phyloP scores from a whole-genome alignment of 2,888 invertebrate species.

The Lasioglossum villosulum region DNA sequence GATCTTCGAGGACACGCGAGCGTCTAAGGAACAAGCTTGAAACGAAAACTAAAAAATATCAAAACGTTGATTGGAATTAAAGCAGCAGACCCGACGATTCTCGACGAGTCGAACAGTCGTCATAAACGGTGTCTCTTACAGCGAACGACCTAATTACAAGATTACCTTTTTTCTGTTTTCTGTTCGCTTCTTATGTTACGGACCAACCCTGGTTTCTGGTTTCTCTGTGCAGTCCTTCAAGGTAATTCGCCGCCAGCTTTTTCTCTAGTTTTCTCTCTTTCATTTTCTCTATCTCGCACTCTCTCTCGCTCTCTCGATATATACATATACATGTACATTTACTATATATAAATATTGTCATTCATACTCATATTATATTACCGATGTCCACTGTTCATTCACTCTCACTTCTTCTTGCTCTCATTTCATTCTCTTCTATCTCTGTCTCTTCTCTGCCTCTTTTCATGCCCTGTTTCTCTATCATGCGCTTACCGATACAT shows the following conservation, averaged over 20 bases:
- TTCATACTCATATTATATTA: slow-evolving; percentile 35
- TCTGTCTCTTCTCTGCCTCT: slow-evolving; percentile 30
- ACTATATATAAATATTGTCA: slow-evolving; percentile 32
- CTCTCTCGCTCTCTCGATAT: neutral
- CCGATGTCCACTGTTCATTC: neutral
- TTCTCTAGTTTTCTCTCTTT: slow-evolving; percentile 68
- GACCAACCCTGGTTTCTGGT: slow-evolving; percentile 83
- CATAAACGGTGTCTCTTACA: slow-evolving; percentile 70
- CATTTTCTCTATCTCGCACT: slow-evolving; percentile 37
- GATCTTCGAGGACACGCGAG: slow-evolving; percentile 6
- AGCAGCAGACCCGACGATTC: neutral
- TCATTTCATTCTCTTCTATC: slow-evolving; percentile 29
- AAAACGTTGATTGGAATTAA: slow-evolving; percentile 25
- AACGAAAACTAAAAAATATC: slow-evolving; percentile 9
- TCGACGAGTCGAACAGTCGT: slow-evolving; percentile 45
- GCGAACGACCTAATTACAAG: slow-evolving; percentile 79
- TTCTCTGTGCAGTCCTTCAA: slow-evolving; percentile 84
- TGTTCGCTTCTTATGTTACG: slow-evolving; percentile 84
- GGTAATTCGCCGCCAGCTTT: slow-evolving; percentile 81
- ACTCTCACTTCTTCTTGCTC: slow-evolving; percentile 37
- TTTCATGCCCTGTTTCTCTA: slow-evolving; percentile 45
- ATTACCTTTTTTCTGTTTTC: slow-evolving; percentile 83
- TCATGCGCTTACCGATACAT: slow-evolving; percentile 61
- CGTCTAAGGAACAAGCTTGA: neutral
- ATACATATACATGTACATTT: slow-evolving; percentile 38